A percentile compares a stretch with the other conserved stretches of the same genome.
phyloP scores from a whole-genome alignment of 2,888 invertebrate genomes.

The Taenaris catops region DNA sequence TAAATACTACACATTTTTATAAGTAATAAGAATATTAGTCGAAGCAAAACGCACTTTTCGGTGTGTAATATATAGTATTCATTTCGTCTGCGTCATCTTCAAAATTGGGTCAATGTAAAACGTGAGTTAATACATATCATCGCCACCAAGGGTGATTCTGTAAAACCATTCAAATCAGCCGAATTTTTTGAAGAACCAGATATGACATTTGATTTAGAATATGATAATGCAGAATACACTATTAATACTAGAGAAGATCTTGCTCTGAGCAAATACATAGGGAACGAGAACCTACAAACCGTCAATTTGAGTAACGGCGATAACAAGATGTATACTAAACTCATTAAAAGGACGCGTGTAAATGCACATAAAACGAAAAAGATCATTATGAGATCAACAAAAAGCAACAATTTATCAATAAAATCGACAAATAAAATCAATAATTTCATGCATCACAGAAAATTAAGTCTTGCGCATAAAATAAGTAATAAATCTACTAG shows the following conservation, averaged over 20 bases:
- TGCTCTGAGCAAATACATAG: no score
- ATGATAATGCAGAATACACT: neutral
- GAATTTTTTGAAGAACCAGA: slow-evolving; percentile 1
- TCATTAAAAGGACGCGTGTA: neutral
- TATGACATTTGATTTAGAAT: neutral
- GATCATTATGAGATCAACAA: neutral
- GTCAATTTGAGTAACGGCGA: slow-evolving; percentile 5
- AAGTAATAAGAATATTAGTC: no score
- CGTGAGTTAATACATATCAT: no score
- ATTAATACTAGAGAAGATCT: neutral
- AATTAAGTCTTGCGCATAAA: neutral
- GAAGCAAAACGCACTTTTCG: no score
- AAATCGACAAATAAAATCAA: slow-evolving; percentile 2
- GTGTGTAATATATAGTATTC: no score
- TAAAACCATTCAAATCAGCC: neutral
- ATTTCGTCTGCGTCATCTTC: no score
- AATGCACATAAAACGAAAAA: neutral
- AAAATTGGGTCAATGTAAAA: no score
- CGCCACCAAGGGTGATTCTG: no score
- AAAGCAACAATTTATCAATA: neutral
- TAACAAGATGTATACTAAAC: slow-evolving; percentile 11
- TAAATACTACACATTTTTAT: no score
- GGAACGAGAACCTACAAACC: neutral
- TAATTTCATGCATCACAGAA: slow-evolving; percentile 1
- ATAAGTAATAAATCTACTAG: slow-evolving; percentile 1